Evolutionary conservation across 2,888 invertebrate species (phyloP).

Genomic region (Mamestra brassicae): DNA sequence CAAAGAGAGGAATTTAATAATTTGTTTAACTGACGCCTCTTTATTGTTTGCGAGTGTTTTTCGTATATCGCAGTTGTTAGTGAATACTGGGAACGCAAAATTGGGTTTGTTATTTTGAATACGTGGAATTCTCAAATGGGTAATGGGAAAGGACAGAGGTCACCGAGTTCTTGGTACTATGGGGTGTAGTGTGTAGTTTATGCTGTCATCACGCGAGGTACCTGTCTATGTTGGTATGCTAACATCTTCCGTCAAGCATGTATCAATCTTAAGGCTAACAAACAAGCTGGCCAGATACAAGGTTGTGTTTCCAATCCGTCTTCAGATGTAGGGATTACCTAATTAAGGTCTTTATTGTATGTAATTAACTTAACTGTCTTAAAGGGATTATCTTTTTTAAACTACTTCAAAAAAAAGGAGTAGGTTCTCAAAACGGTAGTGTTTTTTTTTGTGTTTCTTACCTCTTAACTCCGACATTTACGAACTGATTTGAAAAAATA

Average conservation of each 20-base stretch:
- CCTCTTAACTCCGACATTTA: too few relatives aligned
- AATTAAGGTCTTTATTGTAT: background rate
- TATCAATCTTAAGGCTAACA: background rate
- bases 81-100: background rate
- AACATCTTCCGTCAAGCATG: background rate
- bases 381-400: background rate
- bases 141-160: background rate
- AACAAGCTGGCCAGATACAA: background rate
- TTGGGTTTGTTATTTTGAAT: constrained; percentile 1
- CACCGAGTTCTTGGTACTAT: background rate
- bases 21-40: background rate
- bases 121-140: background rate
- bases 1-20: constrained; percentile 15
- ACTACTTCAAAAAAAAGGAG: too few relatives aligned
- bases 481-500: too few relatives aligned
- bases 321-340: background rate
- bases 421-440: too few relatives aligned
- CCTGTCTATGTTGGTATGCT: background rate
- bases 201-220: background rate
- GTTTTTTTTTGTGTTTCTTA: too few relatives aligned
- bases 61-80: background rate
- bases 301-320: constrained; percentile 9
- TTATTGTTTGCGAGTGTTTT: background rate
- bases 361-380: background rate
- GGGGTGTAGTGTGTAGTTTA: background rate